Base-by-base conservation (phyloP, 2,888 invertebrate species). In the Lasioglossum figueresi region DNA sequence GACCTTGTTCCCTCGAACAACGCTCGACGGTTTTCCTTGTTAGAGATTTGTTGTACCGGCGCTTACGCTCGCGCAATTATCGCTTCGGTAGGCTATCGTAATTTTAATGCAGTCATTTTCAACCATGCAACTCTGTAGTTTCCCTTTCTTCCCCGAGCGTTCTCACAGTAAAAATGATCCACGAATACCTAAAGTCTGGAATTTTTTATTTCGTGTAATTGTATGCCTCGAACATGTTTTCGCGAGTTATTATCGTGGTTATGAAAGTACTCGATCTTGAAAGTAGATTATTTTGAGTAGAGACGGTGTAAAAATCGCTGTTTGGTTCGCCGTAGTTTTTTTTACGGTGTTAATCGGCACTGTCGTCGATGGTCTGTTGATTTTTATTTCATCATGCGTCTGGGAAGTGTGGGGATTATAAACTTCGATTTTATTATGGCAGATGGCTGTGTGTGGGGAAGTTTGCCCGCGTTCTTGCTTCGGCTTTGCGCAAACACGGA, bases 341-440 rank as follows among this genome's bases (percentile, higher is more conserved):
- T 43, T 63, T 31, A 23, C 23, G 23, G 23, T 23, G 52, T 52
- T 52, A 52, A 52, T 52, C n/a, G 52, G 52, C 8, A 3, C 23
- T 52, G 52, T 52, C 23, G 23, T 10, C 52, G 52, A 52, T 23
- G 52, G 52, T 52, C 23, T 52, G 52, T 52, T 52, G 52, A 52
- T 52, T 52, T 52, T 52, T 52, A 52, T 23, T 52, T 52, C 23
- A 52, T 52, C 52, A 52, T 52, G 52, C 8, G 23, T 23, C 23
- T 52, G 52, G 23, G 23, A 52, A 23, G 52, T 10, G 10, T 3
- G 14, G 59, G 59, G 6, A 63, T 63, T 27, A 63, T 63, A 31
- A 63, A 63, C 31, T 31, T 63, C 59, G 59, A 63, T 63, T 63
- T 63, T 63, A 31, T 63, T 63, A 63, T 31, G 59, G 59, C 59